These are phyloP conservation scores for Alviniconcha strummeri DNA, from an alignment of 2,888 invertebrate genomes.

Conservation along the genomic window DNA sequence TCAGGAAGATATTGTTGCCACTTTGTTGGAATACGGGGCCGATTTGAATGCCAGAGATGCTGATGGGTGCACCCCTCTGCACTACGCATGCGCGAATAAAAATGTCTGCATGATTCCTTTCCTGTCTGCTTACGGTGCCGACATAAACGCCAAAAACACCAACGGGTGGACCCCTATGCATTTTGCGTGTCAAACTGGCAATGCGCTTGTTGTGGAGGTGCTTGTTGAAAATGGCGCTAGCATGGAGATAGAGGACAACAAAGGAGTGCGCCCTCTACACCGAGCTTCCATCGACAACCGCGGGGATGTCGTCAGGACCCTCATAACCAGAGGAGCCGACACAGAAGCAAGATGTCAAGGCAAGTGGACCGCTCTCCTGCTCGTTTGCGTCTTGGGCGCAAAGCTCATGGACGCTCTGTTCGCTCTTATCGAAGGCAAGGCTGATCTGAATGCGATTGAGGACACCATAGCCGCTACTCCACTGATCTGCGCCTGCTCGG, in stretches of 20 bases:
- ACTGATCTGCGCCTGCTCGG: neutral
- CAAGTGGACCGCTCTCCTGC: neutral
- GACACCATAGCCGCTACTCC: neutral
- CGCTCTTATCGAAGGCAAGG: neutral
- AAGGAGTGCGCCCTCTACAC: conserved; percentile 15
- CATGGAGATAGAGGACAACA: neutral
- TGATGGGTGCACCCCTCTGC: neutral
- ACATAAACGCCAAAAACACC: conserved; percentile 7
- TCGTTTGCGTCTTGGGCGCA: neutral
- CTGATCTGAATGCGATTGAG: neutral
- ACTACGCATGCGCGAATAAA: neutral
- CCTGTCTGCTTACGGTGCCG: neutral
- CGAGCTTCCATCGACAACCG: conserved; percentile 14
- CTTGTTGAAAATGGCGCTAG: conserved; percentile 20
- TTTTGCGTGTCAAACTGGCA: conserved; percentile 14
- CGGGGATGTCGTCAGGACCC: neutral
- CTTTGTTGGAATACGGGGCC: conserved; percentile 4
- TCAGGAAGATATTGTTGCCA: neutral
- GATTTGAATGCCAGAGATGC: too few species aligned
- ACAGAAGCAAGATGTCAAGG: neutral
- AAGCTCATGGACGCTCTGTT: neutral
- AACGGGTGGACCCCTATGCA: conserved; percentile 22
- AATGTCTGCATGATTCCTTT: neutral
- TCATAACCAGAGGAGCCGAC: neutral
- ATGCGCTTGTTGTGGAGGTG: neutral